phyloP scores from a whole-genome alignment of 2,113 vertebrate species.

The Seriola dumerili region DNA sequence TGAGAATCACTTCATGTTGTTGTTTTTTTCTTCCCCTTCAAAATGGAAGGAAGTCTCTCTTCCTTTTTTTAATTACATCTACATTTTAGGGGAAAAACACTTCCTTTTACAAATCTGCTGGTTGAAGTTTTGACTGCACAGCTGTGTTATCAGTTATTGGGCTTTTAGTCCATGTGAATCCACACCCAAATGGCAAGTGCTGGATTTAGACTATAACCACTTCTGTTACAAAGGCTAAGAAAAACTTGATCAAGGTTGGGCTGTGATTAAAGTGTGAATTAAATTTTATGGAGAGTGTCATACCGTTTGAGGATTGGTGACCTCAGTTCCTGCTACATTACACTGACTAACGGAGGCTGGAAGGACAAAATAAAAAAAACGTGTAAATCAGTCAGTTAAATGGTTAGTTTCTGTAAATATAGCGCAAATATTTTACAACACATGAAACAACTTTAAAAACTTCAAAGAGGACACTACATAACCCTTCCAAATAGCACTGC shows the following conservation, averaged over 20 bases:
- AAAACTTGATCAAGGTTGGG: slow-evolving; percentile 4
- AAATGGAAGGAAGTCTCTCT: slow-evolving; percentile 73
- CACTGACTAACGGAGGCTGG: slow-evolving; percentile 80
- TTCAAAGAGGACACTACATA: not conserved
- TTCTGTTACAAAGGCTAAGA: slow-evolving; percentile 26
- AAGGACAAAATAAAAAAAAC: slow-evolving; percentile 28
- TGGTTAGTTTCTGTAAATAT: not conserved
- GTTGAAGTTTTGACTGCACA: slow-evolving; percentile 10
- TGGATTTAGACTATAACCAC: slow-evolving; percentile 15
- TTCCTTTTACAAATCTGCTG: slow-evolving; percentile 48
- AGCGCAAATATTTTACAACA: not conserved
- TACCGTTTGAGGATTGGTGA: slow-evolving; percentile 83
- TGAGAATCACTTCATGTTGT: not conserved
- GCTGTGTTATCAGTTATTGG: slow-evolving; percentile 26
- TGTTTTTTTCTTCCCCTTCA: slow-evolving; percentile 38
- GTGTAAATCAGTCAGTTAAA: not conserved
- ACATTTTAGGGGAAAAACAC: slow-evolving; percentile 44
- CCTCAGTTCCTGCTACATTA: slow-evolving; percentile 86
- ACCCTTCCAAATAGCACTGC: not conserved
- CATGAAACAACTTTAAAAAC: not conserved
- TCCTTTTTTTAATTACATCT: slow-evolving; percentile 69
- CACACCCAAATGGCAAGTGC: slow-evolving; percentile 23
- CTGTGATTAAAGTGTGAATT: not conserved
- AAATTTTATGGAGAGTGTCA: slow-evolving; percentile 55
- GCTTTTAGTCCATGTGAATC: slow-evolving; percentile 16